Conservation (phyloP, 2,888 invertebrate species). For the Eupithecia inturbata region DNA sequence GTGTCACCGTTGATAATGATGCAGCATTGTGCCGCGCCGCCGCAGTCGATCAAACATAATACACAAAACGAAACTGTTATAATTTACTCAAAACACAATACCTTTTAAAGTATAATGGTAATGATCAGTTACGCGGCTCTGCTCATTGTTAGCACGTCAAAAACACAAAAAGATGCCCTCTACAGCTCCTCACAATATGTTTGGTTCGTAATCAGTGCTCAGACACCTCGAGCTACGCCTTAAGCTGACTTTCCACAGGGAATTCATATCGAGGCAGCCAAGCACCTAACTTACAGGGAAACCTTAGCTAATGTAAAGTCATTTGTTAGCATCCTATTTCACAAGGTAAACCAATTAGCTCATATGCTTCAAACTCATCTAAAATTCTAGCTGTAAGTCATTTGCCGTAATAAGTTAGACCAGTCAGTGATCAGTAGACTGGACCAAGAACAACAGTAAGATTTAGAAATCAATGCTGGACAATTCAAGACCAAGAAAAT, state of each 20-base stretch:
- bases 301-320: background rate
- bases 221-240: conserved; percentile 62
- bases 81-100: conserved; percentile 85
- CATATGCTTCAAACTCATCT: background rate
- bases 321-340: background rate
- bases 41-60: conserved; percentile 71
- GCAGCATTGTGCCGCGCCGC: conserved; percentile 67
- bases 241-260: conserved; percentile 47
- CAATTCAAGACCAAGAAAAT: background rate
- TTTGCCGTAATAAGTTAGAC: background rate
- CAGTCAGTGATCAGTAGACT: background rate
- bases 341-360: background rate
- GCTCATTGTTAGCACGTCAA: conserved; percentile 81
- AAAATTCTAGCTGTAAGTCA: background rate
- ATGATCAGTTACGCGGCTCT: conserved; percentile 80
- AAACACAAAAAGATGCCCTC: conserved; percentile 75
- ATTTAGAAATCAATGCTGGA: background rate
- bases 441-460: background rate
- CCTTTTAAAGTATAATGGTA: conserved; percentile 81
- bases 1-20: conserved; percentile 81
- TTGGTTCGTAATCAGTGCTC: conserved; percentile 74
- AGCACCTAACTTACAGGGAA: background rate
- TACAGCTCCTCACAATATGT: conserved; percentile 70
- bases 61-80: conserved; percentile 78
- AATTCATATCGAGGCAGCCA: background rate